Conservation (phyloP, 2,113 vertebrate genomes). For the Tupaia tana region DNA sequence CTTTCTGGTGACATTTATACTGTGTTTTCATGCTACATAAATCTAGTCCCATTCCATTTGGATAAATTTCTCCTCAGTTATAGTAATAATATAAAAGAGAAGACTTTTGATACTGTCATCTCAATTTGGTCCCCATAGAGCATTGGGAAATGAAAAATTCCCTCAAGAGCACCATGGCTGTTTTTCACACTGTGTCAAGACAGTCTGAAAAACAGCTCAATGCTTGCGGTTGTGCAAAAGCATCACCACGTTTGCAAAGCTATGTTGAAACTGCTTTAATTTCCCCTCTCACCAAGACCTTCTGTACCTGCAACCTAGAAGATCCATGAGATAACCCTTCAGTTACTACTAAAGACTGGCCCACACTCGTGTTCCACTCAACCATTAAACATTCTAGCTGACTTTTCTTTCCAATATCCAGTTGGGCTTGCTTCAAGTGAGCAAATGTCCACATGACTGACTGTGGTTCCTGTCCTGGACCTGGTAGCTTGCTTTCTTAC, state of each 20-base stretch:
- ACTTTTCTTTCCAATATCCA: not conserved
- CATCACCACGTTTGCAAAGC: not conserved
- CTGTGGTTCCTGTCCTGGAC: no score
- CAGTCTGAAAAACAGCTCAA: not conserved
- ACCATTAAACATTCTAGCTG: not conserved
- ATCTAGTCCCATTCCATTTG: not conserved
- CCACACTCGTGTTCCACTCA: not conserved
- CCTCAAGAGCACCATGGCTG: not conserved
- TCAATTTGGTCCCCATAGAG: not conserved
- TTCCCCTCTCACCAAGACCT: not conserved
- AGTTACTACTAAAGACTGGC: not conserved
- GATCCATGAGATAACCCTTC: not conserved
- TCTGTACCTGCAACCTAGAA: not conserved
- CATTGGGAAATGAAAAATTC: not conserved
- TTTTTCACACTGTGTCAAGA: not conserved
- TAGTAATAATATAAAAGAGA: not conserved
- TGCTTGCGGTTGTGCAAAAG: not conserved
- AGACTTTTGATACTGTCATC: not conserved
- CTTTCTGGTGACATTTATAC: not conserved
- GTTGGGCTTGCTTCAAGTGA: not conserved
- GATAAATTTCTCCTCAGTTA: not conserved
- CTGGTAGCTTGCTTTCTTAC: no score
- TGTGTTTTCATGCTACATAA: not conserved
- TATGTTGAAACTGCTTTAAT: not conserved
- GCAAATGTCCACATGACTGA: not conserved